These are phyloP conservation scores for Xiphophorus couchianus DNA, from an alignment of 2,113 vertebrate species.

Conservation along the genomic window DNA sequence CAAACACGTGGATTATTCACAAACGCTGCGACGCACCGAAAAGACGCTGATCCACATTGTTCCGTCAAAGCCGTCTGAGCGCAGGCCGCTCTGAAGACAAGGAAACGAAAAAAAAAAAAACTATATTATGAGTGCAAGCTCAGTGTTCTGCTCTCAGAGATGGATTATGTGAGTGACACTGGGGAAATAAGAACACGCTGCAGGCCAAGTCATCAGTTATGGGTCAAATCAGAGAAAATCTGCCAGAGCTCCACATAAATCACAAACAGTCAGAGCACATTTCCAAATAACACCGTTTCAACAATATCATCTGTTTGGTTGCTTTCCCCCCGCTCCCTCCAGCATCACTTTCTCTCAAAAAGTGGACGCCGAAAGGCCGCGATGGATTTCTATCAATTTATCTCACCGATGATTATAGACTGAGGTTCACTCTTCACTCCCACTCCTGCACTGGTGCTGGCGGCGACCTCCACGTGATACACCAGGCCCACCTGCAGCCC, in stretches of 20 bases:
- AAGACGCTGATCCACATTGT: constrained; percentile 8
- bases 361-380: not conserved
- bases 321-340: not conserved
- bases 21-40: not conserved
- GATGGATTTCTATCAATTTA: not conserved
- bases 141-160: constrained; percentile 54
- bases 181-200: constrained; percentile 81
- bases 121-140: constrained; percentile 50
- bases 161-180: constrained; percentile 79
- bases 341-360: not conserved
- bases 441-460: constrained; percentile 94
- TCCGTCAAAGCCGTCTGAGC: constrained; percentile 5
- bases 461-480: constrained; percentile 95
- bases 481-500: constrained; percentile 93
- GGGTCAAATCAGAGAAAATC: constrained; percentile 78
- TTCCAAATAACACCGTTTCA: constrained; percentile 40
- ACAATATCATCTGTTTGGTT: constrained; percentile 19
- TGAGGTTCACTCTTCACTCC: constrained; percentile 96
- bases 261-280: constrained; percentile 60
- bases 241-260: constrained; percentile 68
- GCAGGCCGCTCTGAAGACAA: constrained; percentile 30
- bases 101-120: constrained; percentile 22
- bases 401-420: constrained; percentile 92
- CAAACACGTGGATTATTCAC: constrained; percentile 2
- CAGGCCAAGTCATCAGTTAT: constrained; percentile 79